phyloP scores from a whole-genome alignment of 2,888 invertebrate species.

The Timandra comae region DNA sequence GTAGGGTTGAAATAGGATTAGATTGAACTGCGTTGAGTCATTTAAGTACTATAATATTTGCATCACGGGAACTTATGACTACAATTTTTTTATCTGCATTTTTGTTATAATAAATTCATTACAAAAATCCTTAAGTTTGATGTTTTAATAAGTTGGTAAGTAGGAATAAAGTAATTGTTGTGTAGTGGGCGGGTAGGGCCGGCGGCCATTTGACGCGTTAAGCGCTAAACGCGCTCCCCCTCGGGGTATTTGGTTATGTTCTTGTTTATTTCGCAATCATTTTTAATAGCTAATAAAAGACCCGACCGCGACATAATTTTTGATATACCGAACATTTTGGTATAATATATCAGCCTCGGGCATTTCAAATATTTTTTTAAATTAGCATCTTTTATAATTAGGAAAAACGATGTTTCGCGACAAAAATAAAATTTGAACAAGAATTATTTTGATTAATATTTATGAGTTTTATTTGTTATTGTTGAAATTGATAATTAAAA shows the following conservation, averaged over 20 bases:
- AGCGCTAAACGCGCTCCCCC: conserved; percentile 19
- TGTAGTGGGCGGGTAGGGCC: conserved; percentile 30
- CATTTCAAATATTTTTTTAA: too few relatives aligned
- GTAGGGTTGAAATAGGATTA: too few relatives aligned
- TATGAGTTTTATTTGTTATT: too few relatives aligned
- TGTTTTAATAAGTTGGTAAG: conserved; percentile 23
- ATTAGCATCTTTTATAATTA: not conserved
- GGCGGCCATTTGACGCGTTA: conserved; percentile 20
- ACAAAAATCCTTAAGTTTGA: too few relatives aligned
- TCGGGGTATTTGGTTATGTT: conserved; percentile 22
- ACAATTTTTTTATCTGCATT: too few relatives aligned
- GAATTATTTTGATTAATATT: too few relatives aligned
- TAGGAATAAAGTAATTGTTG: conserved; percentile 30
- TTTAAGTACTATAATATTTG: too few relatives aligned
- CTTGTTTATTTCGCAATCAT: conserved; percentile 24
- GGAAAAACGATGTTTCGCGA: not conserved
- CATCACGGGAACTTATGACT: too few relatives aligned
- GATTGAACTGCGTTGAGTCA: too few relatives aligned
- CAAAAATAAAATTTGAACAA: too few relatives aligned
- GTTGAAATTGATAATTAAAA: too few relatives aligned
- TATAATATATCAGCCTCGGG: conserved; percentile 15
- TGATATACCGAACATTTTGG: conserved; percentile 20
- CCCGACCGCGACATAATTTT: conserved; percentile 20
- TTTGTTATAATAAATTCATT: too few relatives aligned
- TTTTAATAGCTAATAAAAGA: conserved; percentile 21